Conservation (phyloP, 2,888 invertebrate species). For the Osedax fenrisi region DNA sequence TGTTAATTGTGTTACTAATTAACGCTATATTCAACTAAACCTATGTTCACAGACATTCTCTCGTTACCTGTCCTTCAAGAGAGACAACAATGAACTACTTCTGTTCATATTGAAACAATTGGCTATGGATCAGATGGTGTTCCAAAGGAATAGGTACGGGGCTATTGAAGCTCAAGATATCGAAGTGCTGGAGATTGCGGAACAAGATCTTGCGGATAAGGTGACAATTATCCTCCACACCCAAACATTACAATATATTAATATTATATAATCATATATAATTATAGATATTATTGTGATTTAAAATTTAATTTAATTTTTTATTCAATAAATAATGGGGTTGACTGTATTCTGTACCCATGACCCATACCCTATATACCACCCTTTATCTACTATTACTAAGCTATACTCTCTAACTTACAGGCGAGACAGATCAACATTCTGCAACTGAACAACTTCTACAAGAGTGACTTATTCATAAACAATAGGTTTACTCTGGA, state of each 20-base stretch:
- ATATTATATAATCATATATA: no score
- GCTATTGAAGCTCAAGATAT: conserved; percentile 49
- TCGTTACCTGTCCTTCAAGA: conserved; percentile 78
- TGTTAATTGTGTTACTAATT: no score
- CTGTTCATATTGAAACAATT: conserved; percentile 87
- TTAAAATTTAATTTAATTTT: no score
- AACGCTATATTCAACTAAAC: no score
- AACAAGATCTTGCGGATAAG: conserved; percentile 68
- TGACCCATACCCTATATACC: no score
- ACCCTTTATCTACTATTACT: no score
- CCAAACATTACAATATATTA: no score
- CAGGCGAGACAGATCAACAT: conserved; percentile 84
- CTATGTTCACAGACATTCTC: conserved; percentile 66
- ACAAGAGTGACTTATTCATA: conserved; percentile 75
- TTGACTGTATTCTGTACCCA: no score
- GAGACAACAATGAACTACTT: conserved; percentile 86
- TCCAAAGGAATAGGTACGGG: conserved; percentile 54
- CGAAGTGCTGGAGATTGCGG: conserved; percentile 68
- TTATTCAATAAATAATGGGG: no score
- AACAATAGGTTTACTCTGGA: conserved; percentile 78
- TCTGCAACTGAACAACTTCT: conserved; percentile 74
- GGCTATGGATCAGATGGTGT: conserved; percentile 76
- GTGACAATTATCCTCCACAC: conserved; percentile 51
- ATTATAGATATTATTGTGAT: neutral
- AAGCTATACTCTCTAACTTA: no score